Base-by-base conservation (phyloP, 2,888 invertebrate species). In the Sinelater perroti region DNA sequence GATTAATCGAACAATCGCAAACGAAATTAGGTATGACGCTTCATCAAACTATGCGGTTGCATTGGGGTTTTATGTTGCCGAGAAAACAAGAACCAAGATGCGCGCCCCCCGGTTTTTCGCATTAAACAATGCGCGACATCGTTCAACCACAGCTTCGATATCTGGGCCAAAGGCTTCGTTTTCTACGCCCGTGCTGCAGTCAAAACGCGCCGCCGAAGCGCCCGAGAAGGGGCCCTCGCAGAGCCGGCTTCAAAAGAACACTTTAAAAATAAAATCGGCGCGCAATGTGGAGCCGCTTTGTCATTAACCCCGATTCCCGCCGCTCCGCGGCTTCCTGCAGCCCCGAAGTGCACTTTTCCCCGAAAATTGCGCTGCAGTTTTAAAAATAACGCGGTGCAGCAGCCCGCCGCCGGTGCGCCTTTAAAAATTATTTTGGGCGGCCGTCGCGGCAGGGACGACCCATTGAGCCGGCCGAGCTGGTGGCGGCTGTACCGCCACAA, bases 281-380 rank as follows among this genome's bases (percentile, higher is more conserved):
- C 50, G 59, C 59, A 59, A 49, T 53, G 53, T 47, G 54, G 49
- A 44, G 31, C 58, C 53, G 58, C 52, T 57, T 61, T 63, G 63
- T 63, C 65, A 58, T 65, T 65, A 65, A 65, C 63, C 63, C 63
- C 63, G 57, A 60, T 64, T 40, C 55, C 56, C 50, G 21, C 38
- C 56, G 47, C 56, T 26, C 50, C 33, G 33, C 42, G 36, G 44
- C 54, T 30, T 50, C 24, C 51, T 42, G 8, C 42, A 53, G 36
- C 46, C 51, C 56, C 42, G 50, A 52, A 51, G 47, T 56, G 56
- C 58, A 56, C 28, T 55, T 61, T 65, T 65, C 63, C 54, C 51
- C 56, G 65, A 65, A 65, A 65, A 61, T 63, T 62, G 60, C 63
- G 61, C 53, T 62, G 65, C 63, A 60, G 51, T 56, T 65, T 68